Evolutionary conservation across 1,140 invertebrate species (phyloP).

Genomic region (Polypedilum vanderplanki): DNA sequence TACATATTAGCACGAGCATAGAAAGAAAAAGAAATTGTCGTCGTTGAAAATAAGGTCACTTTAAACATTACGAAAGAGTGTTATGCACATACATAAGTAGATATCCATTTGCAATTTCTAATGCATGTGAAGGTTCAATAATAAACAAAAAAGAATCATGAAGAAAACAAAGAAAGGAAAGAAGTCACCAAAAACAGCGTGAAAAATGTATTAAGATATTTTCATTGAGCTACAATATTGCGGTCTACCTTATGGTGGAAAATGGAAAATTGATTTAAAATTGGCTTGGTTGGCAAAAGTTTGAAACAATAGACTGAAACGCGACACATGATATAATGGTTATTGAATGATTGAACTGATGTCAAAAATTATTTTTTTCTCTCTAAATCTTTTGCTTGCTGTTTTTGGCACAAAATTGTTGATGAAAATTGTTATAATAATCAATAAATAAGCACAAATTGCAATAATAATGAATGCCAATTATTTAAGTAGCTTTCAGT

Average conservation of each 20-base stretch:
- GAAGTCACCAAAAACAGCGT: neutral
- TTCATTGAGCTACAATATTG: neutral
- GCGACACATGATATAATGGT: neutral
- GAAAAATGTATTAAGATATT: neutral
- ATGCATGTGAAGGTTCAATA: constrained; percentile 12
- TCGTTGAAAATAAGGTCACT: neutral
- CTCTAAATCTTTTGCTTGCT: no score
- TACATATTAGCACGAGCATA: no score
- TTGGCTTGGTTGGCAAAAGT: neutral
- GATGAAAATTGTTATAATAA: neutral
- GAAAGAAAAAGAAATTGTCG: no score
- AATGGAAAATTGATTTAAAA: neutral
- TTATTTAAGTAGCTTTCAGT: constrained; percentile 9
- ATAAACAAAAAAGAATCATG: neutral
- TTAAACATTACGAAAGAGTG: neutral
- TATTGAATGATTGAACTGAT: neutral
- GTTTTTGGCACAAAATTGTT: constrained; percentile 8
- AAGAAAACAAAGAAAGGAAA: neutral
- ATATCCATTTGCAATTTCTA: neutral
- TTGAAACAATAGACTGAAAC: neutral
- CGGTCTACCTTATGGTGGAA: neutral
- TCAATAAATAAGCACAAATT: neutral
- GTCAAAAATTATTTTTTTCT: neutral
- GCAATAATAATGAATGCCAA: neutral
- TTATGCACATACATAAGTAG: constrained; percentile 18